Evolutionary conservation across 64 coral and sea anemone species (phyloP).

Genomic region (Actinia tenebrosa): DNA sequence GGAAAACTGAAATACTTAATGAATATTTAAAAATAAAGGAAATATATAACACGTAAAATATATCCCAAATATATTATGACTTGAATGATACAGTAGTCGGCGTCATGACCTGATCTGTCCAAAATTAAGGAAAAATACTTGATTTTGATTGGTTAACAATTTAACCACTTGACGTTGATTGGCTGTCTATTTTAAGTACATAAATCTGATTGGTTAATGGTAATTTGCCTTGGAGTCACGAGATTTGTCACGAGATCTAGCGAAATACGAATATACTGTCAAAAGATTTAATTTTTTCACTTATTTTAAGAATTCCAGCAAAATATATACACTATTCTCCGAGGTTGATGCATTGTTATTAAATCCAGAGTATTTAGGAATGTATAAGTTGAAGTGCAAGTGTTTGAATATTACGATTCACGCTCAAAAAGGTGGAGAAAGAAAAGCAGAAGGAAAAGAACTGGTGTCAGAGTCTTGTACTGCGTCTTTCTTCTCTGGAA

Average conservation of each 20-base stretch:
- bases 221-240: conserved; percentile 17
- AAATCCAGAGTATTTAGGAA: background rate
- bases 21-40: background rate
- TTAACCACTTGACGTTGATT: background rate
- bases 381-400: conserved; percentile 74
- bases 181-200: background rate
- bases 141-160: background rate
- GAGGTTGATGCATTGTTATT: background rate
- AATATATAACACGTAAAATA: background rate
- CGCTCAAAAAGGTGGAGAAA: conserved; percentile 53
- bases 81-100: background rate
- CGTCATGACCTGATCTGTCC: background rate
- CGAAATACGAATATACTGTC: background rate
- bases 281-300: background rate
- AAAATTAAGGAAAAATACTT: background rate
- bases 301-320: background rate
- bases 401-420: conserved; percentile 85
- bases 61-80: no score
- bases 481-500: conserved; percentile 52
- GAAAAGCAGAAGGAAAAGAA: conserved; percentile 52
- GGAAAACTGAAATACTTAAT: background rate
- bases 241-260: conserved; percentile 46
- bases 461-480: conserved; percentile 42
- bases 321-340: background rate
- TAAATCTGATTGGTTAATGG: background rate